Evolutionary conservation across 35 echinoderm and acorn worm genomes (phyloP), one percentile per base, ranked within the genome.

Genomic region (Apostichopus japonicus): DNA sequence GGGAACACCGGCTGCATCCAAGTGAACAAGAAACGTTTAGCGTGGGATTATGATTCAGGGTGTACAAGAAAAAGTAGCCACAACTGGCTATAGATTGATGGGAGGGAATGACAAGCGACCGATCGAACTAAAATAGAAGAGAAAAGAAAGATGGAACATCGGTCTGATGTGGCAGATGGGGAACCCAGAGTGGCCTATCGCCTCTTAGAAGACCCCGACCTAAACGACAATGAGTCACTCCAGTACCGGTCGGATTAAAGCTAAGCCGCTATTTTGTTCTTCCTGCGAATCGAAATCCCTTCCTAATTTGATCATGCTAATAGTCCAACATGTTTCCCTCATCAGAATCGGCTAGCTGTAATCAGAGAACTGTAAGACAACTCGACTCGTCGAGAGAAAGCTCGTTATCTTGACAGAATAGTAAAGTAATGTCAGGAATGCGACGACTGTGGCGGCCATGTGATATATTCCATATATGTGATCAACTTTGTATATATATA

Each of bases 231-330:
- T 75, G 71, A 75, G 71, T 75, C 71, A 75, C 17, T 6, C 33
- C 33, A 1, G 33, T 15, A 19, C 71, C 21, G 17, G 21, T 19
- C 5, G n/a, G 71, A 75, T 75, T 75, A 75, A 67, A 75, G 15
- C 71, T n/a, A 19, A 75, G 71, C 71, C 6, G 71, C 71, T 75
- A 75, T 7, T 7, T 75, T 75, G 17, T 21, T 7, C 71, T 21
- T 23, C 11, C 63, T 19, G 63, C 11, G 63, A 11, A 67, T 11
- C 63, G 11, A 4, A 11, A 11, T 67, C 63, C 63, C 63, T 19
- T 19, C 63, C 7, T 23, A 75, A 75, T 75, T 75, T 75, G 71
- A 75, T 75, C 15, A 75, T 75, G 71, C 71, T 75, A 75, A 75
- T 75, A 75, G 11, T 23, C 16, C 71, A 21, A 21, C 71, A 19